Conservation (phyloP, 2,888 invertebrate genomes). For the Cactoblastis cactorum region DNA sequence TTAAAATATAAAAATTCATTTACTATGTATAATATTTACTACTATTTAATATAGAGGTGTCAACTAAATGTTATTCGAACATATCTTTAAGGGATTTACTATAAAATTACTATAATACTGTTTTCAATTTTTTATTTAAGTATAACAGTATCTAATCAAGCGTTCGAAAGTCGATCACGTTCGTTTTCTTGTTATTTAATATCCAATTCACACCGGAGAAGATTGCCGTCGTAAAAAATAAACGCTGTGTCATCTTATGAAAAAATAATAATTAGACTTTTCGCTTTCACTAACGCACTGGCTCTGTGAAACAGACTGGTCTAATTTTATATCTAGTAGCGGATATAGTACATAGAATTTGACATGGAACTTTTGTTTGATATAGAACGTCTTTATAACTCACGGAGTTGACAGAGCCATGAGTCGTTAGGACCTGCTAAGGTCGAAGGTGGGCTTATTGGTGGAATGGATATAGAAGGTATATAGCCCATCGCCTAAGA, state of each 20-base stretch:
- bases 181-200: conserved; percentile 47
- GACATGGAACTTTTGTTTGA: conserved; percentile 3
- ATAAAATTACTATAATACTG: not conserved
- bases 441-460: too few species aligned
- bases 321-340: conserved; percentile 58
- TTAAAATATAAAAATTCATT: too few species aligned
- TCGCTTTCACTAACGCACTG: conserved; percentile 65
- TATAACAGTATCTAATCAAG: conserved; percentile 29
- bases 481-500: too few species aligned
- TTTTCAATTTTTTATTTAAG: not conserved
- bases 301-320: conserved; percentile 54
- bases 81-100: too few species aligned
- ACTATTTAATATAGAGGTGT: too few species aligned
- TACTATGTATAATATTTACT: too few species aligned
- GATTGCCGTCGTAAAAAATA: conserved; percentile 41
- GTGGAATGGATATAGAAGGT: too few species aligned
- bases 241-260: conserved; percentile 68
- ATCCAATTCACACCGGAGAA: conserved; percentile 41
- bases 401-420: too few species aligned
- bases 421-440: too few species aligned
- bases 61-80: too few species aligned
- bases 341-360: conserved; percentile 31
- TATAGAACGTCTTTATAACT: too few species aligned
- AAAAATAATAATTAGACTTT: conserved; percentile 65
- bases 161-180: conserved; percentile 46